Conservation (phyloP, 2,888 invertebrate species). For the Plusia festucae region DNA sequence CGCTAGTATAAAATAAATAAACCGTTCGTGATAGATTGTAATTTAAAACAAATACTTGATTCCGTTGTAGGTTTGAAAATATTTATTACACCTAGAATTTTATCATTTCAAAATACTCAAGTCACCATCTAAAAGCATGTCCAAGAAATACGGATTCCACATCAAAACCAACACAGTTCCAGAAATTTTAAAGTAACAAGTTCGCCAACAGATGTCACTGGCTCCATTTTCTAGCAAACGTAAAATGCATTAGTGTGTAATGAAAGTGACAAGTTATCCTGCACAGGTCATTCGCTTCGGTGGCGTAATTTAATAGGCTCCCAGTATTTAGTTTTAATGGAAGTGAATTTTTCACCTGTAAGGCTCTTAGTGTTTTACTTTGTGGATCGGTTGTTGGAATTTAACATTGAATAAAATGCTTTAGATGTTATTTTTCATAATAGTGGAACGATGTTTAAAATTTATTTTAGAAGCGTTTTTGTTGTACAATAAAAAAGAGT, state of each 20-base stretch:
- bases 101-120: not conserved
- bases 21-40: too few species aligned
- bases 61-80: not conserved
- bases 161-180: not conserved
- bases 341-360: not conserved
- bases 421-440: not conserved
- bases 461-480: too few species aligned
- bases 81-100: not conserved
- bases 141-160: not conserved
- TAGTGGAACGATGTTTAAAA: not conserved
- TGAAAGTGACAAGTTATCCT: slow-evolving; percentile 1
- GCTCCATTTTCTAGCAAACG: not conserved
- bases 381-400: not conserved
- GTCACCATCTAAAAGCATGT: slow-evolving; percentile 4
- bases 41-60: too few species aligned
- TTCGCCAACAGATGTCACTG: slow-evolving; percentile 4
- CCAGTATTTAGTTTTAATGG: not conserved
- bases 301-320: not conserved
- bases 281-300: not conserved
- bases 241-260: slow-evolving; percentile 2
- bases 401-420: not conserved
- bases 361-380: not conserved
- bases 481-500: too few species aligned
- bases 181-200: slow-evolving; percentile 1
- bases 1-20: not conserved